Evolutionary conservation across 2,113 vertebrate species (phyloP).

Genomic region (Anarrhichthys ocellatus): DNA sequence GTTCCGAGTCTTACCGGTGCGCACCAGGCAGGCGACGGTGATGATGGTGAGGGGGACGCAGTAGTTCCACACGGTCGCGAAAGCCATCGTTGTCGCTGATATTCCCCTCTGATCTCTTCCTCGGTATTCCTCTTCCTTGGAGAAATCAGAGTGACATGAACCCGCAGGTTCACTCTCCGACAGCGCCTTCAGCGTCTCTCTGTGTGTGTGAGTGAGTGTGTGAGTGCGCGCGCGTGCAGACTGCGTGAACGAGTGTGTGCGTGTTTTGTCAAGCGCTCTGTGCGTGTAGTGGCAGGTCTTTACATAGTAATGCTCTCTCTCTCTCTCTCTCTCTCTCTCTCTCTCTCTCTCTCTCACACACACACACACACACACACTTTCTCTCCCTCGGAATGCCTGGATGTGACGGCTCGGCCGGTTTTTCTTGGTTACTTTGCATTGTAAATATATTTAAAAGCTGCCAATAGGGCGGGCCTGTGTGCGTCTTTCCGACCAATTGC

Average conservation of each 20-base stretch:
- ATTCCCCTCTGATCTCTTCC: conserved; percentile 58
- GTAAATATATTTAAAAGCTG: conserved; percentile 72
- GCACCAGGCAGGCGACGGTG: conserved; percentile 66
- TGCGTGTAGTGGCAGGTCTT: conserved; percentile 55
- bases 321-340: not conserved
- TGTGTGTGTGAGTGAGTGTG: not conserved
- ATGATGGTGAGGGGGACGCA: conserved; percentile 76
- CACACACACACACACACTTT: conserved; percentile 54
- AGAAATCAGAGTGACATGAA: conserved; percentile 75
- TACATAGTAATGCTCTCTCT: conserved; percentile 61
- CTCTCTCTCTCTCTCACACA: too few relatives aligned
- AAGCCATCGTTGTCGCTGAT: conserved; percentile 77
- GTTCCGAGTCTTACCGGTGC: conserved; percentile 77
- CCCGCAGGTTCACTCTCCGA: conserved; percentile 75
- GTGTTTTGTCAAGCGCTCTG: conserved; percentile 45
- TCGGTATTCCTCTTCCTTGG: conserved; percentile 79
- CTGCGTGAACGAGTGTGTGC: conserved; percentile 36
- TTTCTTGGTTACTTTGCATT: conserved; percentile 77
- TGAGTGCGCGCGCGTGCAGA: not conserved
- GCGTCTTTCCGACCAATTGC: conserved; percentile 68
- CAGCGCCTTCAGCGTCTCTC: conserved; percentile 59
- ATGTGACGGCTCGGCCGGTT: conserved; percentile 56
- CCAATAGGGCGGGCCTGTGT: conserved; percentile 57
- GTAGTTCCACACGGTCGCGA: conserved; percentile 80
- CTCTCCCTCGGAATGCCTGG: conserved; percentile 28